Evolutionary conservation across 30 jellyfish, hydroid and myxozoan species (phyloP), one percentile per base, ranked within the genome.

Genomic region (Pelagia noctiluca): DNA sequence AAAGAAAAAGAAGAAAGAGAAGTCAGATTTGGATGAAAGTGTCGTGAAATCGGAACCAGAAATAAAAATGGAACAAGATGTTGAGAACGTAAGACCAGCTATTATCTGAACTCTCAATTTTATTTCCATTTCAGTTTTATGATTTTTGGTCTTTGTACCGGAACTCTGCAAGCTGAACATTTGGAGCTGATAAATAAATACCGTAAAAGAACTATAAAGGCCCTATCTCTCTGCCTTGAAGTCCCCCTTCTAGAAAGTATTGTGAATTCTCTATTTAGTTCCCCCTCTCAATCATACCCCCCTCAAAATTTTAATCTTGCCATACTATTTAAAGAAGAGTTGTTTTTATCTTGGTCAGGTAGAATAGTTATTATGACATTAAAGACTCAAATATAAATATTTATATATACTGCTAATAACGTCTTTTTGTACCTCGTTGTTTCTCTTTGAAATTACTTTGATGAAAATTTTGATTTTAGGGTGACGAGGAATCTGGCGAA

Each of bases 1-100:
- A 72, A 79, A 90, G 69, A 83, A 89, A 50, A 83, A 83, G 80
- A 77, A 60, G 72, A 77, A 73, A 57, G 83, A 57, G 1, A 88
- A 83, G 71, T 76, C 48, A 25, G 88, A 87, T 19, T 50, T 18
- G 69, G 91, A 54, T 13, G 88, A 29, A 33, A 83, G 38, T n/a
- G n/a, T n/a, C n/a, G n/a, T n/a, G n/a, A n/a, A n/a, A n/a, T n/a
- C n/a, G 47, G 82, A 61, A 31, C 25, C 34, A 18, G 29, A 13
- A 22, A 30, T 2, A 18, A 32, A 50, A 34, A 75, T 79, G 28
- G 69, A 38, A 73, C 30, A 12, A 21, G 31, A 16, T 22, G 71
- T 25, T 70, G 21, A 70, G 13, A 18, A n/a, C 24, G 68, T 33
- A 35, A 35, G 7, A 31, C n/a, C 0, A 69, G 42, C 46, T 69